Percentiles rank a stretch among this genome's conserved stretches.
Conservation (phyloP, 23 tunicate genomes). For the Aplidium turbinatum region DNA sequence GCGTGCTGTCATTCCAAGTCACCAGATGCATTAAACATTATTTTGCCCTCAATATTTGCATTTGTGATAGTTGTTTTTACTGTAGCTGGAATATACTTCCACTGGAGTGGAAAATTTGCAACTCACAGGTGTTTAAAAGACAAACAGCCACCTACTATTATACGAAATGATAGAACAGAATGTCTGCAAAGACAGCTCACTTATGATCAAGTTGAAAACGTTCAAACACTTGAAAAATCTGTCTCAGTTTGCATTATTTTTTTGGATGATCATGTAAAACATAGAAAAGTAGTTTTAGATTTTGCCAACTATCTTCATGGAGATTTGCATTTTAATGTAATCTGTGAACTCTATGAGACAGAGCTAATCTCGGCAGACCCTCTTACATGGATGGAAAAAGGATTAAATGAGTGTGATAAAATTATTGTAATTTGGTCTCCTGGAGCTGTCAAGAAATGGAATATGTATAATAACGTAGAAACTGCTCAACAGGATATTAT, state of each 20-base stretch:
- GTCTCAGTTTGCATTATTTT: conserved; percentile 30
- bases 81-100: too few species aligned
- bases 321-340: conserved; percentile 66
- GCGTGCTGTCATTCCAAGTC: too few species aligned
- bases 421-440: conserved; percentile 54
- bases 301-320: conserved; percentile 57
- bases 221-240: too few species aligned
- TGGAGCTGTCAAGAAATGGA: conserved; percentile 20
- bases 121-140: too few species aligned
- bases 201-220: too few species aligned
- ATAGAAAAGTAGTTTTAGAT: conserved; percentile 39
- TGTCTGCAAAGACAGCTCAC: too few species aligned
- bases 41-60: too few species aligned
- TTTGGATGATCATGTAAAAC: conserved; percentile 53
- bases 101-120: too few species aligned
- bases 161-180: too few species aligned
- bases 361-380: conserved; percentile 15
- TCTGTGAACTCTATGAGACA: conserved; percentile 32
- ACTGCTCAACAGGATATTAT: conserved; percentile 16
- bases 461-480: background rate
- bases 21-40: too few species aligned
- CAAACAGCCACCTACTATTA: too few species aligned
- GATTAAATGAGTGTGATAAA: conserved; percentile 40
- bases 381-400: conserved; percentile 44
- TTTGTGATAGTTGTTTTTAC: too few species aligned